Base-by-base conservation (phyloP, 2,797 vertebrate species). In the Typhlichthys subterraneus region DNA sequence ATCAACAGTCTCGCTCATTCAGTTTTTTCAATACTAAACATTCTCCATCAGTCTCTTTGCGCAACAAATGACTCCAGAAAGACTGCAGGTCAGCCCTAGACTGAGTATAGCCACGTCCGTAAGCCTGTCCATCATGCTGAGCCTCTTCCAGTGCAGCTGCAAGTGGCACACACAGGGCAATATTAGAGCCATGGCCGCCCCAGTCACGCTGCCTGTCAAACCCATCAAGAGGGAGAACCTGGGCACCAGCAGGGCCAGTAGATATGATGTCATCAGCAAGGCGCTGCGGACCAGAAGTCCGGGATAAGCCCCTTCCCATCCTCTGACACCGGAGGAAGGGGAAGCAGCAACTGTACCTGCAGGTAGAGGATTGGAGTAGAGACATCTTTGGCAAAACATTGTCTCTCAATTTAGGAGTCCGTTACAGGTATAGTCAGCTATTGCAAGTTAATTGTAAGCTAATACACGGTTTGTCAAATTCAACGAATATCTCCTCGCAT, bases 141-240 rank as follows among this genome's bases (percentile, higher is more conserved):
- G 83, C 17, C 77, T 87, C 29, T 68, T 63, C 91, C 94, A 93
- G 61, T 85, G 91, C 63, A 95, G 90, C 53, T 90, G 88, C 61
- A 95, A 85, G 83, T 95, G 92, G 83, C 95, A 93, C 69, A 94
- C 78, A 17, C 91, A 92, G 0, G 92, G 92, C 65, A 95, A 91
- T 54, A 93, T 90, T 58, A 95, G 94, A n/a, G 91, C 91, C 90
- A 93, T 90, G 63, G 85, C 82, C 13, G 91, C 80, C 49, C 93
- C 89, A 1, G 92, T 93, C 77, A 93, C 87, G 5, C 93, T 95
- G 54, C 93, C 93, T 8, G 91, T 93, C 84, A 94, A 80, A 57
- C 91, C 92, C 93, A 94, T 95, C 73, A 94, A 31, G 72, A 92
- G 81, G 23, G 91, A 92, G 85, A 94, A 94, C 59, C 87, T 84